Percentiles rank a stretch among this genome's conserved stretches.
These are phyloP conservation scores for Nomada hirtipes DNA, from an alignment of 2,888 invertebrate genomes.

Conservation along the genomic window DNA sequence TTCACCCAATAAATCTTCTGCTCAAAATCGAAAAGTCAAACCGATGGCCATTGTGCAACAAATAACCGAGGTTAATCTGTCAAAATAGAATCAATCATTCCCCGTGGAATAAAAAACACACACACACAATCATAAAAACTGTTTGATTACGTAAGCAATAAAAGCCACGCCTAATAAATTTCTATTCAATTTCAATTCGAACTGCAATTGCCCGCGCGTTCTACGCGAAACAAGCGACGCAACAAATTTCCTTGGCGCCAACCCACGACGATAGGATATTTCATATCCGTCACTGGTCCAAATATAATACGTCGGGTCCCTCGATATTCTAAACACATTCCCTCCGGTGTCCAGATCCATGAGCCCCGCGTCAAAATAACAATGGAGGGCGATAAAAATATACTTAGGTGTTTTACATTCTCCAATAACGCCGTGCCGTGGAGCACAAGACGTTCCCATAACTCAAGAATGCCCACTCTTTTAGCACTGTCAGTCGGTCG, in stretches of 20 bases:
- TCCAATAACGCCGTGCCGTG: background rate
- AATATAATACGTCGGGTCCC: background rate
- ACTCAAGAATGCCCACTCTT: slow-evolving; percentile 26
- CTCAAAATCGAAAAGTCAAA: background rate
- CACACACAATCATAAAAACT: too few relatives aligned
- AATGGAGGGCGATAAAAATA: slow-evolving; percentile 4
- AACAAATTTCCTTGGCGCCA: background rate
- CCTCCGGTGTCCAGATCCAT: background rate
- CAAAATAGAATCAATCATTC: too few relatives aligned
- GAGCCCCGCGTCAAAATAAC: background rate
- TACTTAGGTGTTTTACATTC: slow-evolving; percentile 4
- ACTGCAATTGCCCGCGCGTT: background rate
- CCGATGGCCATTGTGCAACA: background rate
- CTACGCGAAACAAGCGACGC: too few relatives aligned
- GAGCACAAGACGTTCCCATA: slow-evolving; percentile 14
- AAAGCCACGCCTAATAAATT: too few relatives aligned
- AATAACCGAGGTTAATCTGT: too few relatives aligned
- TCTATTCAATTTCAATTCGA: too few relatives aligned
- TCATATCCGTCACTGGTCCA: background rate
- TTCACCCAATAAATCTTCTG: too few relatives aligned
- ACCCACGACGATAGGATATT: background rate
- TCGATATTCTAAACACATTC: slow-evolving; percentile 13
- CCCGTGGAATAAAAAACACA: too few relatives aligned
- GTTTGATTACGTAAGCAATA: too few relatives aligned
- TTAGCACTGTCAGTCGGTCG: slow-evolving; percentile 42